phyloP scores from a whole-genome alignment of 2,888 invertebrate genomes.

The Drosophila phalerata region DNA sequence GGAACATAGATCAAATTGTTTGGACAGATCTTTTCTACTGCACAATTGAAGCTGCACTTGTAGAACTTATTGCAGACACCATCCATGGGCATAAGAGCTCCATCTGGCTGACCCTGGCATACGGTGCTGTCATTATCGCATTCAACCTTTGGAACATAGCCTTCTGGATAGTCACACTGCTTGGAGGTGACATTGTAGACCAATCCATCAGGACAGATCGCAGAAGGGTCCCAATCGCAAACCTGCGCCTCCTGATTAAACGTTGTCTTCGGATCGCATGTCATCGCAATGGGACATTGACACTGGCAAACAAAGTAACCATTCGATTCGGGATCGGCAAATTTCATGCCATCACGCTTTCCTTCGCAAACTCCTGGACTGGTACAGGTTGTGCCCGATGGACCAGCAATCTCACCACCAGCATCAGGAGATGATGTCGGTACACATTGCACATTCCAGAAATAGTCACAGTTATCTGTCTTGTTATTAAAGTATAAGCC shows the following conservation, averaged over 20 bases:
- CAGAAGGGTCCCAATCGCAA: constrained; percentile 51
- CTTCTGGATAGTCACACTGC: constrained; percentile 58
- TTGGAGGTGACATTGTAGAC: constrained; percentile 64
- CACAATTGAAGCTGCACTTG: constrained; percentile 69
- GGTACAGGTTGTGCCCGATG: constrained; percentile 65
- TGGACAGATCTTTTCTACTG: constrained; percentile 65
- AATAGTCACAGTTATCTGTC: constrained; percentile 59
- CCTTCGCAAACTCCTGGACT: constrained; percentile 44
- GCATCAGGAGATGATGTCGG: constrained; percentile 6
- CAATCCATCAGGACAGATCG: constrained; percentile 44
- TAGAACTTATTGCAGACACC: constrained; percentile 67
- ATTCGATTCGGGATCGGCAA: constrained; percentile 49
- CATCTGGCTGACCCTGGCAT: constrained; percentile 51
- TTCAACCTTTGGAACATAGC: constrained; percentile 58
- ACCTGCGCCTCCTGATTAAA: constrained; percentile 41
- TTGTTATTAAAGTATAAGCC: constrained; percentile 67
- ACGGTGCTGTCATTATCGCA: constrained; percentile 44
- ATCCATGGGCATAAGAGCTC: constrained; percentile 54
- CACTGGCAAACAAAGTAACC: constrained; percentile 66
- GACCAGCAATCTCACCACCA: constrained; percentile 45
- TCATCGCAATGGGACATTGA: constrained; percentile 64
- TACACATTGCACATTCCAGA: constrained; percentile 66
- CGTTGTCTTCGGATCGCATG: constrained; percentile 37
- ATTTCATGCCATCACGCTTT: constrained; percentile 41
- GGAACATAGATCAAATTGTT: constrained; percentile 57